These are phyloP conservation scores for Brachionus rubens DNA, from an alignment of 1,140 invertebrate species.

Conservation along the genomic window DNA sequence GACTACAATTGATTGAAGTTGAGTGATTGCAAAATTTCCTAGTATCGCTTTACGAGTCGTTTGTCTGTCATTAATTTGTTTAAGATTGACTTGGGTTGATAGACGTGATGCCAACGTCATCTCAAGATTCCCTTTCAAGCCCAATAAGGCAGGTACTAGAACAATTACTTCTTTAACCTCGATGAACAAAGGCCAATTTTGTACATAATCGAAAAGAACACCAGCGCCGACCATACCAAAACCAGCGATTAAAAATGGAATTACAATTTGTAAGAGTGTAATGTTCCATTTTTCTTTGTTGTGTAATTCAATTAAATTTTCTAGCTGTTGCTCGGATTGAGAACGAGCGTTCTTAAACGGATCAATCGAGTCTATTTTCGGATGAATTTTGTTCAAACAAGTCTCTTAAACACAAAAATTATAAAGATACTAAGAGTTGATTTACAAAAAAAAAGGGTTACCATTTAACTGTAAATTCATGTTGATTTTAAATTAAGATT, in stretches of 20 bases:
- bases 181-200: background rate
- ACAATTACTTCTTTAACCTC: constrained; percentile 77
- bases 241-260: constrained; percentile 83
- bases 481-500: no score
- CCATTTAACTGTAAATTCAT: no score
- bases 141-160: constrained; percentile 85
- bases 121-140: constrained; percentile 91
- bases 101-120: constrained; percentile 92
- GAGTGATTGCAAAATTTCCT: constrained; percentile 81
- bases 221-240: constrained; percentile 87
- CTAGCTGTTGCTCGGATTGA: background rate
- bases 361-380: no score
- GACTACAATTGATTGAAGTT: constrained; percentile 90
- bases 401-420: no score
- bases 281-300: constrained; percentile 31
- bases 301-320: background rate
- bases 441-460: no score
- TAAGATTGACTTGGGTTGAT: constrained; percentile 69
- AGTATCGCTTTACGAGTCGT: constrained; percentile 70
- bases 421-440: no score
- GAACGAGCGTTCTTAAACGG: background rate
- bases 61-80: constrained; percentile 53
- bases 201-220: constrained; percentile 62
- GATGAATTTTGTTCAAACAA: background rate
- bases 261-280: constrained; percentile 72